phyloP scores from a whole-genome alignment of 2,888 invertebrate species.

The Stenurella melanura region DNA sequence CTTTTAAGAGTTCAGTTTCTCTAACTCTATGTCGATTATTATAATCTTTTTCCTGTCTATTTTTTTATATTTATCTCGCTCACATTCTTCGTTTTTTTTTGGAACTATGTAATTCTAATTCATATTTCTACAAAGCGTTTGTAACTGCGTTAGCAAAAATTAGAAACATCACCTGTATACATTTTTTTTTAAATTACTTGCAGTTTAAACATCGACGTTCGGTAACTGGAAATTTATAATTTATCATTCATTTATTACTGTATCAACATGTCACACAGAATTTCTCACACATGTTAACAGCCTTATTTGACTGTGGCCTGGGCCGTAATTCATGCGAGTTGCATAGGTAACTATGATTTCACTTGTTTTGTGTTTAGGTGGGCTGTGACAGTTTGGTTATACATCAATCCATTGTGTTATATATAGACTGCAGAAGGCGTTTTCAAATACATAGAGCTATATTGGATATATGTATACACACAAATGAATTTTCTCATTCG shows the following conservation, averaged over 20 bases:
- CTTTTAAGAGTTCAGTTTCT: too few species aligned
- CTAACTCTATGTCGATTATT: too few species aligned
- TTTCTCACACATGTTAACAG: not conserved
- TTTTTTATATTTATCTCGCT: too few species aligned
- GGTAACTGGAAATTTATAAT: too few species aligned
- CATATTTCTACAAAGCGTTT: too few species aligned
- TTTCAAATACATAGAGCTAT: not conserved
- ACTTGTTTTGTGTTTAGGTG: not conserved
- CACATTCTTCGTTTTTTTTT: too few species aligned
- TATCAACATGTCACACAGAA: not conserved
- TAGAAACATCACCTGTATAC: too few species aligned
- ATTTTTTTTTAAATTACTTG: too few species aligned
- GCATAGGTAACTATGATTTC: not conserved
- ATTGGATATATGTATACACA: not conserved
- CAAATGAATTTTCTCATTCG: not conserved
- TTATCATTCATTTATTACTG: not conserved
- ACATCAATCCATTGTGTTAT: not conserved
- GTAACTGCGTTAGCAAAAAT: too few species aligned
- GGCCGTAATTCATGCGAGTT: not conserved
- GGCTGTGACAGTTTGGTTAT: not conserved
- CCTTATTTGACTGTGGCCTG: not conserved
- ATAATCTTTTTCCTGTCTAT: too few species aligned
- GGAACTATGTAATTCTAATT: too few species aligned
- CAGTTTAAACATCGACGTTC: too few species aligned
- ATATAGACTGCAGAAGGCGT: not conserved